Evolutionary conservation across 2,888 invertebrate genomes (phyloP), one percentile per base, ranked within the genome.

Genomic region (Vandiemenella viatica): DNA sequence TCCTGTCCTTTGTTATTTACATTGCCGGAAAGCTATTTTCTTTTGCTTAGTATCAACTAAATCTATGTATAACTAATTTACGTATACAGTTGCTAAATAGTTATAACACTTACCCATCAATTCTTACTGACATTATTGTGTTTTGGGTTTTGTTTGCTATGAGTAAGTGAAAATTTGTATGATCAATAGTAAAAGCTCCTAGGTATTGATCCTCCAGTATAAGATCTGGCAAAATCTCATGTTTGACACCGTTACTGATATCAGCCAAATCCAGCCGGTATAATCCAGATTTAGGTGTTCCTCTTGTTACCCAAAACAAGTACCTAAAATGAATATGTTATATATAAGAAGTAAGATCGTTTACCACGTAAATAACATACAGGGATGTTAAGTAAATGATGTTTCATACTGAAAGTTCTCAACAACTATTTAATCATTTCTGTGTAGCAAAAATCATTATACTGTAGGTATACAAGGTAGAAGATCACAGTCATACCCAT

Each of bases 121-220:
- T 66, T 2, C 86, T 83, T 5, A 88, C 80, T 0, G 87, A 80
- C 55, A 83, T 71, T 3, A 91, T 81, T 0, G 87, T 87, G 58
- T 88, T 88, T 48, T 76, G 72, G 23, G 72, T 71, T 50, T 83
- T 77, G 62, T 83, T 78, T 1, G 88, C 79, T 2, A 87, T 80
- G 10, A 89, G 72, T 5, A 92, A 67, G 51, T 84, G 75, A 60
- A 88, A 87, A 62, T 86, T 85, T 1, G 78, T 76, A 58, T 85
- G 82, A 61, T 91, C 90, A 1, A 90, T 79, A 1, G 83, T 79
- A 60, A 91, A 89, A 0, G 87, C 82, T 5, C 82, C 83, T n/a
- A 90, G 68, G 58, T 81, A 69, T 1, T 74, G 67, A 55, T 80
- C 79, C 44, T 76, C 72, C 4, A 82, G 69, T 48, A 84, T 79